Base-by-base conservation (phyloP, 2,888 invertebrate species). In the Eupithecia centaureata region DNA sequence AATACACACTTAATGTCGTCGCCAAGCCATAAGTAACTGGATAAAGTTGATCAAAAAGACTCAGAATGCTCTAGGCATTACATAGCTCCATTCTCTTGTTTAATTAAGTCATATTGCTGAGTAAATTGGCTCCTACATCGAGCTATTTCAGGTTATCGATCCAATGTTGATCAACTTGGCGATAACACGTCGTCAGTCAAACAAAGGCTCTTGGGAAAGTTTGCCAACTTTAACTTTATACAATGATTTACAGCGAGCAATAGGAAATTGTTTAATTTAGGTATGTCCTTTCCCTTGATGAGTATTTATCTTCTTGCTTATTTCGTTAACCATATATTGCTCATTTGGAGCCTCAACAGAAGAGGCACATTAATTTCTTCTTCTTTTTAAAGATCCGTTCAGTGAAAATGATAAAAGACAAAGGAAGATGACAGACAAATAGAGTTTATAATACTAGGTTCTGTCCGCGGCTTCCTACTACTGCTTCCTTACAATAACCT, bases 151-250 rank as follows among this genome's bases (percentile, higher is more conserved):
- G 51, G 30, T 52, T 22, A 61, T 47, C 61, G 25, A 61, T 51
- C 32, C 22, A 61, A 61, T 51, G 51, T 61, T 61, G 47, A 61
- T 61, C 51, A 61, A 61, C 32, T 47, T 51, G 13, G 25, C 61
- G 61, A 61, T 61, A 61, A 51, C 22, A 33, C 51, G 8, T 12
- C 51, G 8, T 12, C 15, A 28, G 2, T 15, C 32, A 33, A 57
- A 57, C 57, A 57, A 30, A 30, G 30, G 30, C 32, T 22, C 47
- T 10, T 54, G n/a, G 56, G 32, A 57, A 32, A n/a, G 32, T n/a
- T 57, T 57, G 18, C 1, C 0, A 32, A 25, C 56, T 57, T 28
- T 5, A 10, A 22, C 18, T 30, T 10, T 12, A 30, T 18, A 33
- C 57, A n/a, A 32, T 27, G 13, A 0, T 5, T 25, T 13, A 52